phyloP scores from a whole-genome alignment of 2,113 vertebrate species.

The Ivindomyrus marchei region DNA sequence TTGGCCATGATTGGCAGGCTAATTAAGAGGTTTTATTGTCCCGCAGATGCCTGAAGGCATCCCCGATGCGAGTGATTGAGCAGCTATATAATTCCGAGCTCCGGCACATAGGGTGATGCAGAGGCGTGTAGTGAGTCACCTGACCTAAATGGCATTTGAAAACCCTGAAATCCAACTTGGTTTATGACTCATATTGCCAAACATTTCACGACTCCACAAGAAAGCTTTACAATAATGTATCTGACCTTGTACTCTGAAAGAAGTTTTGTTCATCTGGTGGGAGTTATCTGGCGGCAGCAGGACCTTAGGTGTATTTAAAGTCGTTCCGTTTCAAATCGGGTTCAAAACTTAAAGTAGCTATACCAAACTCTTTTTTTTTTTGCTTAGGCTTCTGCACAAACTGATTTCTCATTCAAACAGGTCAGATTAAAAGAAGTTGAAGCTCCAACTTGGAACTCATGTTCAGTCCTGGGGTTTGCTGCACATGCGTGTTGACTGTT shows the following conservation, averaged over 20 bases:
- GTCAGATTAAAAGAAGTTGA: not conserved
- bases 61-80: not conserved
- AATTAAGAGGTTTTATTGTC: conserved; percentile 55
- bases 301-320: not conserved
- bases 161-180: conserved; percentile 2
- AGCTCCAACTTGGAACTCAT: not conserved
- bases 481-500: not conserved
- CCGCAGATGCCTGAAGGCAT: conserved; percentile 34
- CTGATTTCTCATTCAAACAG: conserved; percentile 1
- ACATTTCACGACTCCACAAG: not conserved
- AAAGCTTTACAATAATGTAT: not conserved
- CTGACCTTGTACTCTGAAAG: not conserved
- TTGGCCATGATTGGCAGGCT: conserved; percentile 60
- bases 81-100: conserved; percentile 1
- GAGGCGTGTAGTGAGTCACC: not conserved
- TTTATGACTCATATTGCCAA: not conserved
- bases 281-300: not conserved
- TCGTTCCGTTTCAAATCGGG: not conserved
- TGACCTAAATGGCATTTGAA: not conserved
- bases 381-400: not conserved
- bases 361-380: not conserved
- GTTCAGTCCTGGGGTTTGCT: not conserved
- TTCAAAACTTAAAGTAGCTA: not conserved
- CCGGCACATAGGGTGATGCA: not conserved
- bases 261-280: not conserved